These are phyloP conservation scores for Semotilus atromaculatus DNA, from an alignment of 2,797 vertebrate genomes.

Conservation along the genomic window DNA sequence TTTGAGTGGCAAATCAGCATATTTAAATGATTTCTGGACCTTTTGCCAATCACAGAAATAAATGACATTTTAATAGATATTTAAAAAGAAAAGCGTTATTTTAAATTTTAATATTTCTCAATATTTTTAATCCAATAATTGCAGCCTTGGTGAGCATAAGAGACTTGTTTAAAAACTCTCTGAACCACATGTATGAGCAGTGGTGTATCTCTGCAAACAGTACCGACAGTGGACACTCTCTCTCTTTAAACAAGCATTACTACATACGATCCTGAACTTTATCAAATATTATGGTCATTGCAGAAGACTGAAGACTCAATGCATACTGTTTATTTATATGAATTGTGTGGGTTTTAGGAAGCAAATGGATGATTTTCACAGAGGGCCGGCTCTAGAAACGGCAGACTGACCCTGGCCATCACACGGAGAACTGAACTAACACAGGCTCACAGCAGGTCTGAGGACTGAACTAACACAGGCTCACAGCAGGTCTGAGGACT, in stretches of 20 bases:
- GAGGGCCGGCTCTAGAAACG: not conserved
- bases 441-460: too few relatives aligned
- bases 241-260: not conserved
- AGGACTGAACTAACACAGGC: too few relatives aligned
- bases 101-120: not conserved
- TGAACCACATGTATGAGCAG: not conserved
- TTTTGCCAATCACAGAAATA: not conserved
- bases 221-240: not conserved
- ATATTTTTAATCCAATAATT: not conserved
- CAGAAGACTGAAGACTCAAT: not conserved
- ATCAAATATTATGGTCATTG: not conserved
- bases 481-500: too few relatives aligned
- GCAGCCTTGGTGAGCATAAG: too few relatives aligned
- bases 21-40: not conserved
- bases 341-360: not conserved
- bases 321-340: not conserved
- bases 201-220: not conserved
- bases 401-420: not conserved
- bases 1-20: not conserved
- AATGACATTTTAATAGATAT: not conserved
- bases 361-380: not conserved
- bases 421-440: not conserved
- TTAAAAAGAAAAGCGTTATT: not conserved
- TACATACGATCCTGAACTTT: not conserved
- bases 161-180: too few relatives aligned